Base-by-base conservation (phyloP, 2,113 vertebrate species). In the Macrotus californicus region DNA sequence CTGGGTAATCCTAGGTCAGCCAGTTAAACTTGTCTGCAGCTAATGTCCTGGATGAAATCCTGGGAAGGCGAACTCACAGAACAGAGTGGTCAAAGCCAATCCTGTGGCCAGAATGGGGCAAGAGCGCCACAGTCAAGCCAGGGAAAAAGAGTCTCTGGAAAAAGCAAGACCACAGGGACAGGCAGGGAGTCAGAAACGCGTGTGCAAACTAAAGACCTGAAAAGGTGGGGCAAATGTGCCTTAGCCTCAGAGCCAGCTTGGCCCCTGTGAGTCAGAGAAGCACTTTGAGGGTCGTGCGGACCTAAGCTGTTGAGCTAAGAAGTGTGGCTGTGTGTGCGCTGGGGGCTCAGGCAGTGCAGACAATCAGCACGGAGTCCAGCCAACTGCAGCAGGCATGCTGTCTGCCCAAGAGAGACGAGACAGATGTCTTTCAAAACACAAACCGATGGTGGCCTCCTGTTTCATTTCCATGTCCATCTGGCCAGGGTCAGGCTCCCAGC, bases 391-490 rank as follows among this genome's bases (percentile, higher is more conserved):
- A 59, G 64, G 56, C 52, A 11, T 1, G 7, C 0, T 85, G 9
- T 36, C 66, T 76, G 86, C 43, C 66, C 75, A 34, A 52, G 18
- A 79, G 41, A 70, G 56, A 75, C 0, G n/a, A 83, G 59, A 21
- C 73, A 93, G 59, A 70, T 31, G 80, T 39, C 75, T 87, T 90
- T 81, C 84, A 89, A 87, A 83, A 94, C 61, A 84, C 87, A 64
- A 34, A 72, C 7, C 8, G 6, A 4, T 0, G 7, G 26, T 48
- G 50, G 59, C 92, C 24, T 89, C 54, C 50, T 11, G 39, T 26
- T 85, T 79, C 4, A 1, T 41, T 43, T 88, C 88, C 81, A 14
- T 0, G 22, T 77, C 66, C 59, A 73, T 89, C 93, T 89, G 87
- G 95, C 81, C 39, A 34, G 92, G 16, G 46, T 48, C 54, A 59